Evolutionary conservation across 2,113 vertebrate species (phyloP), one percentile per base, ranked within the genome.

Genomic region (Protobothrops mucrosquamatus): DNA sequence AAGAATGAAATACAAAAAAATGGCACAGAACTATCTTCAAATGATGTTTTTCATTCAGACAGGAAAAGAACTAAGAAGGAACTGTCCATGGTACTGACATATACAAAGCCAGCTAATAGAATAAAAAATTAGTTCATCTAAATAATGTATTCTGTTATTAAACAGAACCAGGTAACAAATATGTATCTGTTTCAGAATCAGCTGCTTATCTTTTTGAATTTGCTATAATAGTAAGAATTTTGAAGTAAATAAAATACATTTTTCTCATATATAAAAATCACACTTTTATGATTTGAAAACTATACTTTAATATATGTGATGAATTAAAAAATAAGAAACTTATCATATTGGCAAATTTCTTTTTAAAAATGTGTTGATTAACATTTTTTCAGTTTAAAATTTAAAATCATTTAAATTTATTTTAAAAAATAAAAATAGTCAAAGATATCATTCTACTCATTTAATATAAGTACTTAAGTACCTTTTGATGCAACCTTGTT

Each of bases 41-140:
- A 91, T 5, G 4, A 69, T 85, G 29, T 0, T 89, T 69, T 90
- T 87, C 12, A 57, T 90, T 87, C 12, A 57, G 6, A 69, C 0
- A 20, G 0, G 22, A 89, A 52, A 29, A 51, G 4, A 92, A 87
- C 48, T 69, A 6, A 20, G 2, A 52, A 92, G 91, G 85, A 88
- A 48, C 95, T 94, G 61, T 94, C 94, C 93, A 0, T 92, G 94
- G 94, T 94, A 57, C 94, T 96, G 0, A 52, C 1, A 11, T 59
- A 52, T 39, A 54, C 24, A 48, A 87, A 55, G 0, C 2, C 3
- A 1, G 87, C 0, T 6, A 22, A 56, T 0, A 14, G 46, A 85
- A 34, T 10, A 52, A 59, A 74, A 52, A 59, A 1, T 29, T 55
- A 87, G 43, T 89, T n/a, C 12, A n/a, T 18, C 20, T 54, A 55